These are phyloP conservation scores for Phrynosoma platyrhinos DNA, from an alignment of 2,113 vertebrate species.

Conservation along the genomic window DNA sequence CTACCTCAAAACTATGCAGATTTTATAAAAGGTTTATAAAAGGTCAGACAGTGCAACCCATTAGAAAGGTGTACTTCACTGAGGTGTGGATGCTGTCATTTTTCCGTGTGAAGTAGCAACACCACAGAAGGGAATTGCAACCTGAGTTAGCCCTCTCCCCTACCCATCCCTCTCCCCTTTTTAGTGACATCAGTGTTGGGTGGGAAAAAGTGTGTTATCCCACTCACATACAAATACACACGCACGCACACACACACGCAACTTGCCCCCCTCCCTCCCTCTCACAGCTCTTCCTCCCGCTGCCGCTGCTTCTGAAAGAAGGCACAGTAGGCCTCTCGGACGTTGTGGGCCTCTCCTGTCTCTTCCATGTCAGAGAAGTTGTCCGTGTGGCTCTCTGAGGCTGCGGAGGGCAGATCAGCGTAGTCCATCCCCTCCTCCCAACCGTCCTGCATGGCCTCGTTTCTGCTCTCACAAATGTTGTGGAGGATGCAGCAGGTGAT, in stretches of 20 bases:
- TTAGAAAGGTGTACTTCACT: not conserved
- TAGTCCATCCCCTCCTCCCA: constrained; percentile 25
- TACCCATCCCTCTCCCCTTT: not conserved
- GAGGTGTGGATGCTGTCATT: not conserved
- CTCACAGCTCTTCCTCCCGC: not conserved
- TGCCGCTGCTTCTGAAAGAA: not conserved
- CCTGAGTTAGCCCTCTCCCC: not conserved
- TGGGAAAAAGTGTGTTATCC: not conserved
- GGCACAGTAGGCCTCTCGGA: constrained; percentile 10
- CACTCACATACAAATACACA: too few relatives aligned
- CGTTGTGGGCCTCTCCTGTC: not conserved
- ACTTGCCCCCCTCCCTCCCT: too few relatives aligned
- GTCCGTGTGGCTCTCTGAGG: not conserved
- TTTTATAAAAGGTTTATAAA: constrained; percentile 18
- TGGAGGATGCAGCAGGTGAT: constrained; percentile 13
- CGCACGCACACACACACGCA: not conserved
- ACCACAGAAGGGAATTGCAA: not conserved
- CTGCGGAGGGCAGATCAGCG: not conserved
- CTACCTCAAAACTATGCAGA: not conserved
- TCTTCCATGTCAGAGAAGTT: not conserved
- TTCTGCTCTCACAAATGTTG: constrained; percentile 12
- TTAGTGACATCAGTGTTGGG: not conserved
- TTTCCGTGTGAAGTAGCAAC: not conserved
- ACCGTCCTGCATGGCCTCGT: constrained; percentile 19
- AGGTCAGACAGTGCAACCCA: constrained; percentile 11